Conservation (phyloP, 2,888 invertebrate species). For the Linnaemya vulpina region DNA sequence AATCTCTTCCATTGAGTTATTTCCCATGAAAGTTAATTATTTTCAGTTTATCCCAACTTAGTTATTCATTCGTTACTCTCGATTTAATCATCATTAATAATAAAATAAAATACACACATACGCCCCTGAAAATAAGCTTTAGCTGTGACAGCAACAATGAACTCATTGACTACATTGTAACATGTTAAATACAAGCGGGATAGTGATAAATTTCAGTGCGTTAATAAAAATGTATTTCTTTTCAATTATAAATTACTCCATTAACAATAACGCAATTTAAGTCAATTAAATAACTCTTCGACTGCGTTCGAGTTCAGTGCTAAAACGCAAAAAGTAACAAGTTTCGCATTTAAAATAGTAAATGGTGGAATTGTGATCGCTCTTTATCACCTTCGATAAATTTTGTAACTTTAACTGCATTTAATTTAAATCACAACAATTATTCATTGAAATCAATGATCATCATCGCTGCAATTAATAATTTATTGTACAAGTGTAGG, state of each 20-base stretch:
- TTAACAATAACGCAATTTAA: constrained; percentile 71
- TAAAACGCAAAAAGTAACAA: constrained; percentile 19
- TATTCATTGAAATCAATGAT: constrained; percentile 72
- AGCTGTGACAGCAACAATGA: constrained; percentile 31
- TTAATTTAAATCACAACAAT: constrained; percentile 72
- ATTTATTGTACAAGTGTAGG: constrained; percentile 72
- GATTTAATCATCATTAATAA: constrained; percentile 21
- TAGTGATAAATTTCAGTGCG: constrained; percentile 50
- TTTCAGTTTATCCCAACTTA: no score
- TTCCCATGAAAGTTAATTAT: not conserved
- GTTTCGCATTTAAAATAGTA: constrained; percentile 52
- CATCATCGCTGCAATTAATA: constrained; percentile 71
- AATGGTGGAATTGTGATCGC: constrained; percentile 58
- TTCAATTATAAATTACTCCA: constrained; percentile 69
- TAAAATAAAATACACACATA: not conserved
- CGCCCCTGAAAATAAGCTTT: not conserved
- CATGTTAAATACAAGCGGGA: constrained; percentile 8
- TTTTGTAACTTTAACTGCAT: constrained; percentile 62
- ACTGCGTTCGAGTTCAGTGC: constrained; percentile 9
- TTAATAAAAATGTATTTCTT: constrained; percentile 62
- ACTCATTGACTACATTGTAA: constrained; percentile 25
- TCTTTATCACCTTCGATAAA: constrained; percentile 69
- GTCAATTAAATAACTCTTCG: constrained; percentile 62
- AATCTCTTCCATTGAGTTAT: no score
- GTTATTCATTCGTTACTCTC: not conserved